These are phyloP conservation scores for Drosophila putrida DNA, from an alignment of 2,888 invertebrate species.

Conservation along the genomic window DNA sequence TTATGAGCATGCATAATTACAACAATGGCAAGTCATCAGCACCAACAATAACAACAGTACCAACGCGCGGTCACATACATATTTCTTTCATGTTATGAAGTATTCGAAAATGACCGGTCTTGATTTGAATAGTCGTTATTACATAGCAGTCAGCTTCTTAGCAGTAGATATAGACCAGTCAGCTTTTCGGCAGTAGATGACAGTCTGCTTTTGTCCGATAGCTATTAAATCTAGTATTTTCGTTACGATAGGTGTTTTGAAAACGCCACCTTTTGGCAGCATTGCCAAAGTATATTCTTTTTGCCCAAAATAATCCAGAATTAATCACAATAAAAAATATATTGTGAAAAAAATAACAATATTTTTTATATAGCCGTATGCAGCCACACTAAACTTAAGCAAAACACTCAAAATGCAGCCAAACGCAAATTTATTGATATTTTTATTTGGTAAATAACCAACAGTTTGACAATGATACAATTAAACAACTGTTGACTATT, in stretches of 20 bases:
- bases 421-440: slow-evolving; percentile 31
- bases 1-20: slow-evolving; percentile 30
- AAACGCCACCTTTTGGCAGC: too few species aligned
- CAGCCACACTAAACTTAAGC: slow-evolving; percentile 24
- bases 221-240: background rate
- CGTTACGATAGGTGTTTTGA: background rate
- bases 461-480: background rate
- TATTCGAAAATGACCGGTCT: background rate
- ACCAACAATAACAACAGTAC: slow-evolving; percentile 12
- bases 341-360: too few species aligned
- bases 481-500: background rate
- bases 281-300: too few species aligned
- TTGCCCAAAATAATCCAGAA: too few species aligned
- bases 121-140: background rate
- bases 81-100: slow-evolving; percentile 2
- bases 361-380: background rate
- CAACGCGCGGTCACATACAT: slow-evolving; percentile 10
- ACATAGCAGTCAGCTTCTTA: slow-evolving; percentile 13
- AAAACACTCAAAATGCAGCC: slow-evolving; percentile 35
- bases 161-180: background rate
- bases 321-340: too few species aligned
- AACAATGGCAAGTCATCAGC: slow-evolving; percentile 8
- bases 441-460: slow-evolving; percentile 42
- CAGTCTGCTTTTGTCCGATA: slow-evolving; percentile 3
- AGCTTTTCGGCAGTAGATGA: slow-evolving; percentile 1